These are phyloP conservation scores for Sycophila texana DNA, from an alignment of 2,888 invertebrate genomes.

Conservation along the genomic window DNA sequence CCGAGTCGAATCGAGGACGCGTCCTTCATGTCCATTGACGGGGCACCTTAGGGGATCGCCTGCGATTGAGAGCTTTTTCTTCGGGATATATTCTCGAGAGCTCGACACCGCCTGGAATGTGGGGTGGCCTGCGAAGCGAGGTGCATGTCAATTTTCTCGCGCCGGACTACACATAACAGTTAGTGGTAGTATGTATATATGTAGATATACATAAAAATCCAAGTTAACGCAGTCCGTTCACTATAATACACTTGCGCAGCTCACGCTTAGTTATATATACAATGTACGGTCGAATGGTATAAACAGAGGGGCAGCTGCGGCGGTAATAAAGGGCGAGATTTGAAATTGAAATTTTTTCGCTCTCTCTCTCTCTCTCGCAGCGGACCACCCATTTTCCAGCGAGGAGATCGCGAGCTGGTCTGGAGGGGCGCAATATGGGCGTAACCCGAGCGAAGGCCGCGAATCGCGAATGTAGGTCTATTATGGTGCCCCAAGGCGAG, in stretches of 20 bases:
- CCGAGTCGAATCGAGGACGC: slow-evolving; percentile 36
- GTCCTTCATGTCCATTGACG: background rate
- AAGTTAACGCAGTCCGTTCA: too few relatives aligned
- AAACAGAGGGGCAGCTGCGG: too few relatives aligned
- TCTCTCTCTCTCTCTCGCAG: too few relatives aligned
- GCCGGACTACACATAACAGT: too few relatives aligned
- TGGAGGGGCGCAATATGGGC: slow-evolving; percentile 29
- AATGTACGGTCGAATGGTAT: too few relatives aligned
- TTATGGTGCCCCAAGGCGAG: background rate
- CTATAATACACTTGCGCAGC: too few relatives aligned
- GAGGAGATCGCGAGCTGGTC: background rate
- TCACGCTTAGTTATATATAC: too few relatives aligned
- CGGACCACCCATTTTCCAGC: slow-evolving; percentile 3
- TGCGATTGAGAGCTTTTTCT: slow-evolving; percentile 48
- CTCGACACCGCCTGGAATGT: slow-evolving; percentile 1
- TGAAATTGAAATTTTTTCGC: background rate
- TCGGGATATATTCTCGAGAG: slow-evolving; percentile 20
- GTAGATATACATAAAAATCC: too few relatives aligned
- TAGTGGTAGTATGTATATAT: too few relatives aligned
- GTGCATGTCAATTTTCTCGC: too few relatives aligned
- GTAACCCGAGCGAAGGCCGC: slow-evolving; percentile 42
- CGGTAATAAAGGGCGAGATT: background rate
- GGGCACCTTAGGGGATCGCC: background rate
- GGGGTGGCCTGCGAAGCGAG: background rate
- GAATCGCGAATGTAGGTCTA: slow-evolving; percentile 55